phyloP scores from a whole-genome alignment of 1,140 invertebrate species.

The Danaus melanippus region DNA sequence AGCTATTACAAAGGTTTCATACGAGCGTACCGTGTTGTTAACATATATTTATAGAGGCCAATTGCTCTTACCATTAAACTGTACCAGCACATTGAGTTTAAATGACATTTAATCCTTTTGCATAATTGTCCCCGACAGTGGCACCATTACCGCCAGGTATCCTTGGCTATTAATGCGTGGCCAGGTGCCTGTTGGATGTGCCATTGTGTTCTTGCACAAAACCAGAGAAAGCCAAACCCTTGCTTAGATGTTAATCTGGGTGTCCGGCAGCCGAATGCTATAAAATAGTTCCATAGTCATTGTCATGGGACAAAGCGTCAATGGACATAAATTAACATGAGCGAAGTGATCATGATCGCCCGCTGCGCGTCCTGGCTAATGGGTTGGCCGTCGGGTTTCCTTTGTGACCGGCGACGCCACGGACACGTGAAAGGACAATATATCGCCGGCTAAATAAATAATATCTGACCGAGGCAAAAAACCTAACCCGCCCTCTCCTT shows the following conservation, averaged over 20 bases:
- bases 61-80: neutral
- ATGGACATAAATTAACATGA: conserved; percentile 70
- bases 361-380: conserved; percentile 50
- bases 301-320: conserved; percentile 62
- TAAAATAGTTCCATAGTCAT: conserved; percentile 63
- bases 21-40: neutral
- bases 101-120: conserved; percentile 22
- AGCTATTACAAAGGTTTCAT: neutral
- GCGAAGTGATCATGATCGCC: conserved; percentile 68
- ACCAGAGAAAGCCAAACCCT: conserved; percentile 63
- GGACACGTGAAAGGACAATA: conserved; percentile 32
- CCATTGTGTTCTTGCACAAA: conserved; percentile 66
- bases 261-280: conserved; percentile 63
- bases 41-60: too few species aligned
- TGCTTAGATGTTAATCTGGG: conserved; percentile 66
- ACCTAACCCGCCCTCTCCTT: too few species aligned
- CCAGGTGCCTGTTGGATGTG: conserved; percentile 25
- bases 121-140: conserved; percentile 20
- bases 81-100: conserved; percentile 17
- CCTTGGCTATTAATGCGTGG: conserved; percentile 3
- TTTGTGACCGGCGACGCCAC: conserved; percentile 23
- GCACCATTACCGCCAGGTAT: conserved; percentile 59
- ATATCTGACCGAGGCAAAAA: conserved; percentile 3
- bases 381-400: conserved; percentile 49
- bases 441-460: conserved; percentile 27